Base-by-base conservation (phyloP, 2,113 vertebrate species). In the Sinocyclocheilus rhinocerous region DNA sequence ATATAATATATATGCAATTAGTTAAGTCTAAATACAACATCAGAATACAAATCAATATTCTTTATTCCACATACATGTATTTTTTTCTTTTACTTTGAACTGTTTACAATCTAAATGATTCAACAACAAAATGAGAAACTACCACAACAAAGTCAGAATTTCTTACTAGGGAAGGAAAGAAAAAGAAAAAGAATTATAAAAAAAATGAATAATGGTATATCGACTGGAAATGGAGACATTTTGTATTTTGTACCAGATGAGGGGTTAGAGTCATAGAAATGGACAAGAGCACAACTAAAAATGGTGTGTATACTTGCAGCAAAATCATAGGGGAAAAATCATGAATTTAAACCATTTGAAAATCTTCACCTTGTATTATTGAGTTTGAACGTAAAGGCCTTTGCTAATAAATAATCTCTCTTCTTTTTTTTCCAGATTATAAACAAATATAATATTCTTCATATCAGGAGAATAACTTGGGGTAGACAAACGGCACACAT, bases 111-210 rank as follows among this genome's bases (percentile, higher is more conserved):
- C 94, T 96, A 95, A 94, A 95, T 95, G 94, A 94, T 94, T 94
- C 88, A 94, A 95, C 95, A 95, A 94, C 94, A 94, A 95, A 96
- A 96, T 96, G 95, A 94, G 88, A 91, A 94, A 95, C 95, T 96
- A 95, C 94, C 92, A 96, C 95, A 95, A 95, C 93, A 95, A 94
- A 95, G 92, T 94, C 92, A 91, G 94, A 92, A 93, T 94, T 92
- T 92, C 83, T 91, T 92, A 93, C 93, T 89, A 89, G 90, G 91
- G 87, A 90, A 92, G 59, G 24, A 79, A 87, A 86, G n/a, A 70
- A 59, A 59, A 88, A 92, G 88, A 87, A 80, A 93, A 24, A 82
- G 15, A 57, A 85, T 48, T 26, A 78, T 45, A 2, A 42, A 79
- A 72, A 52, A 81, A 75, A 79, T 61, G 79, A 93, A 91, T 88